Evolutionary conservation across 1,140 invertebrate genomes (phyloP), one percentile per base, ranked within the genome.

Genomic region (Cepaea nemoralis): DNA sequence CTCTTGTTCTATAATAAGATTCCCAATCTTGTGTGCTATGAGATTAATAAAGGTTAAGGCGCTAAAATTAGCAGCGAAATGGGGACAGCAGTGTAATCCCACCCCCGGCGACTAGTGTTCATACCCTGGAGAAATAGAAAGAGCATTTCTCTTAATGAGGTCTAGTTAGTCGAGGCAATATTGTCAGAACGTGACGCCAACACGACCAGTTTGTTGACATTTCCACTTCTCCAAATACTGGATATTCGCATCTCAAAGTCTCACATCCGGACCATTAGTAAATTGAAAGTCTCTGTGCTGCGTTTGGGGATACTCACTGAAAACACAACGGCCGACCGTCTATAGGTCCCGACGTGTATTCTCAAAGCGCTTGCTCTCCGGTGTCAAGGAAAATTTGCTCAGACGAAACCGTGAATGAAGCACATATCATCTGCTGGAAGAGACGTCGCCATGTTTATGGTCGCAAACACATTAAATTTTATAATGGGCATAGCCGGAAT

Each of bases 241-340:
- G n/a, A 55, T 10, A 22, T 24, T 55, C 6, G 3, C 50, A 3
- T 55, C 50, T 14, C 8, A 22, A 1, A 55, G 50, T 14, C 50
- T 55, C 50, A 55, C 50, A 55, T 55, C 50, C 50, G 50, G 50
- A 55, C 50, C 50, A 22, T 55, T 55, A 55, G 50, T 22, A 55
- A 55, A 55, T 55, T 55, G 50, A 55, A 14, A 55, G 50, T 55
- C n/a, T 55, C 50, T 24, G n/a, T 10, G 22, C 50, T 45, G 42
- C 19, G 50, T 19, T 55, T 55, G 3, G n/a, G 8, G n/a, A 55
- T 55, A 14, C n/a, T 55, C 50, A 8, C 50, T 55, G 19, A 24
- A 55, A 55, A 55, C n/a, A 55, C 19, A 55, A 2, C 50, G 50
- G 50, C n/a, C 50, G 50, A 55, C 19, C 50, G 8, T 55, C 50